These are phyloP conservation scores for Setipinna tenuifilis DNA, from an alignment of 2,797 vertebrate genomes.

Conservation along the genomic window DNA sequence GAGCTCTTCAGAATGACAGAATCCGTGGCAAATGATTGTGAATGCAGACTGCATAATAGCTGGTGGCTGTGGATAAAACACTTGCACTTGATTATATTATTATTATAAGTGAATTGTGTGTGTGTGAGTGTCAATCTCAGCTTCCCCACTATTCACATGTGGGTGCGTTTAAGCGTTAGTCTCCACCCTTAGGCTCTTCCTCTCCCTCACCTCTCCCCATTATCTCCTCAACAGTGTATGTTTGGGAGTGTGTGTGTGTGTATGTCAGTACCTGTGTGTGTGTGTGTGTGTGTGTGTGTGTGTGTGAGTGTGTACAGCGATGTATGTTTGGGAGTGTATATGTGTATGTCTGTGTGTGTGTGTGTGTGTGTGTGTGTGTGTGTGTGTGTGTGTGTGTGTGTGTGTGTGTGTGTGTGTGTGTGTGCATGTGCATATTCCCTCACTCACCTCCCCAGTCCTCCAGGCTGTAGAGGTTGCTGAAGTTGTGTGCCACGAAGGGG, in stretches of 20 bases:
- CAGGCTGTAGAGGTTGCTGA: conserved; percentile 87
- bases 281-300: background rate
- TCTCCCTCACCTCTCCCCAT: conserved; percentile 26
- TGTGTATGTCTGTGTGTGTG: background rate
- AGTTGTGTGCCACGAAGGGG: conserved; percentile 88
- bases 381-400: background rate
- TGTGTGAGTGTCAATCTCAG: conserved; percentile 24
- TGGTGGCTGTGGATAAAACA: no score
- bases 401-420: background rate
- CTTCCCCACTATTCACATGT: conserved; percentile 58
- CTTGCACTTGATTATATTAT: no score
- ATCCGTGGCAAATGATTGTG: no score
- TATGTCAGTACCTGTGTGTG: background rate
- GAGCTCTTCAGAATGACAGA: no score
- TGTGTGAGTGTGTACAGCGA: background rate
- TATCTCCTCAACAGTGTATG: background rate
- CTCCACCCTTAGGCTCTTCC: conserved; percentile 45
- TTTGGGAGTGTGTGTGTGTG: background rate
- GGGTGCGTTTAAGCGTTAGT: background rate
- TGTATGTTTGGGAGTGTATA: background rate
- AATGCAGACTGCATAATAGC: no score
- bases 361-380: background rate
- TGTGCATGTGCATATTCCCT: no score
- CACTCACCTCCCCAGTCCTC: conserved; percentile 93
- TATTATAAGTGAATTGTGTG: no score